Evolutionary conservation across 2,888 invertebrate genomes (phyloP), one percentile per base, ranked within the genome.

Genomic region (Acrobeloides nanus): DNA sequence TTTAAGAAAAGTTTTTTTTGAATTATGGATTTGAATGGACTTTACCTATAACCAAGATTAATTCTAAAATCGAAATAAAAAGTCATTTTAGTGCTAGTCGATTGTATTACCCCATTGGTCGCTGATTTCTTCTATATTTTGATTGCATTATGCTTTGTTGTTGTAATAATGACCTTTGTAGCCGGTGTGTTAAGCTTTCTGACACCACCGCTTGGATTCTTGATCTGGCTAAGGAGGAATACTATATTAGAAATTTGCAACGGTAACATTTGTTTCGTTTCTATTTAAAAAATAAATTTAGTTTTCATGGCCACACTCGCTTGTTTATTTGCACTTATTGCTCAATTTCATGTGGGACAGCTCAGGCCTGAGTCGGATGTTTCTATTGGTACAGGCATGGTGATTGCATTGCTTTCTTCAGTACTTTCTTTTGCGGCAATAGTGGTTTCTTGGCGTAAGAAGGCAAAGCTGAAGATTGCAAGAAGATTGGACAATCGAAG

Each of bases 71-170:
- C n/a, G n/a, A n/a, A n/a, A n/a, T n/a, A n/a, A n/a, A n/a, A n/a
- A n/a, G n/a, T n/a, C n/a, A n/a, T 50, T 62, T 48, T 31, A 65
- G 65, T 61, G 6, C 38, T 66, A 2, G 46, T 66, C 17, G 65
- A 66, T 39, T 66, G 66, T 42, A 58, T 66, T 33, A 57, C 60
- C 4, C 66, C 66, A 20, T 38, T 53, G 1, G 56, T 64, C 2
- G 65, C 65, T 24, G 60, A 66, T 49, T 44, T 58, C 17, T 66
- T 66, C 51, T 66, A 66, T 41, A 45, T 66, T 6, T 44, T 64
- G 21, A 66, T 64, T 26, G 62, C 66, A 10, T 49, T 66, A 1
- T 64, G 61, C 37, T 66, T 64, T 26, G 59, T 66, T 7, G 51
- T 61, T 10, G 46, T 57, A 1, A 45, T 53, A 12, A 57, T 55